These are phyloP conservation scores for Nannoperca obscura DNA, from an alignment of 2,797 vertebrate species.

Conservation along the genomic window DNA sequence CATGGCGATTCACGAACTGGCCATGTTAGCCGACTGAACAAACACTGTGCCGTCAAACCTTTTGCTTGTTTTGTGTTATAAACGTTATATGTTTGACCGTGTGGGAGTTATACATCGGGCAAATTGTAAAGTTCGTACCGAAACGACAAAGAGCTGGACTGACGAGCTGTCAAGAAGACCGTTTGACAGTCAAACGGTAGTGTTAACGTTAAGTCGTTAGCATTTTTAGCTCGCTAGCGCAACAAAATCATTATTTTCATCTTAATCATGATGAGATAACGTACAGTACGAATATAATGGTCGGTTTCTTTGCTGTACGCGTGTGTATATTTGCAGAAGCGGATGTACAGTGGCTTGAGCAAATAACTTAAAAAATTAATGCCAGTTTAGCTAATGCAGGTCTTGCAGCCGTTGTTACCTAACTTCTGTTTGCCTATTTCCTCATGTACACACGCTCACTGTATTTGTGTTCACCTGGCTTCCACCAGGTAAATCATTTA, in stretches of 20 bases:
- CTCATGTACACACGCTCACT: not conserved
- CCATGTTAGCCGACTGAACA: constrained; percentile 51
- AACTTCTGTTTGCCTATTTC: not conserved
- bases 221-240: constrained; percentile 58
- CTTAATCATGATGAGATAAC: not conserved
- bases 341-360: not conserved
- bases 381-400: not conserved
- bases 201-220: constrained; percentile 54
- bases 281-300: accelerated
- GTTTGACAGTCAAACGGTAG: constrained; percentile 72
- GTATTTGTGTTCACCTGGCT: constrained; percentile 2
- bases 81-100: not conserved
- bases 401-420: not conserved
- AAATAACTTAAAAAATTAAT: not conserved
- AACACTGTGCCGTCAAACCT: constrained; percentile 33
- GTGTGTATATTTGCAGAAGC: not conserved
- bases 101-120: not conserved
- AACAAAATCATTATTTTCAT: not conserved
- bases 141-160: constrained; percentile 37
- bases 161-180: constrained; percentile 69
- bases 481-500: not conserved
- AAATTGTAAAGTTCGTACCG: not conserved
- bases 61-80: not conserved
- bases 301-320: not conserved
- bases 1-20: constrained; percentile 80